A percentile compares a stretch with the other conserved stretches of the same genome.
Conservation (phyloP, 2,888 invertebrate species). For the Pediacus dermestoides region DNA sequence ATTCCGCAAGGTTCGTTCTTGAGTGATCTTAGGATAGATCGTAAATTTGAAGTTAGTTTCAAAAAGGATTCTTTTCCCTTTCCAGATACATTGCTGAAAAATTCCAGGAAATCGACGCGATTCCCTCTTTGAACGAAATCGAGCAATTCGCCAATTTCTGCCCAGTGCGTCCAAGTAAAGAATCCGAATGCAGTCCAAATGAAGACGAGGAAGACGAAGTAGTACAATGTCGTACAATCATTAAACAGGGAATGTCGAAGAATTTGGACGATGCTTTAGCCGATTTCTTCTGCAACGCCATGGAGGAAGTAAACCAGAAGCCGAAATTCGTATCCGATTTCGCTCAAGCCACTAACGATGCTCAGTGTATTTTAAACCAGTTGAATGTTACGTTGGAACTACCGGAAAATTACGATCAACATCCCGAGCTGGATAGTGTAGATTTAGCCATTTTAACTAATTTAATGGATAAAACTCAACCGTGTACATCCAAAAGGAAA, state of each 20-base stretch:
- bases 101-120: slow-evolving; percentile 16
- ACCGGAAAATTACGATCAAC: slow-evolving; percentile 26
- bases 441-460: slow-evolving; percentile 30
- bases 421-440: slow-evolving; percentile 25
- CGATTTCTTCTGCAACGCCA: slow-evolving; percentile 29
- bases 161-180: no score
- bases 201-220: not conserved
- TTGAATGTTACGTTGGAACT: slow-evolving; percentile 28
- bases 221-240: not conserved
- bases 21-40: no score
- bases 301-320: slow-evolving; percentile 16
- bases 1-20: no score
- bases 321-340: slow-evolving; percentile 9
- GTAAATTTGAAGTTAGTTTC: no score
- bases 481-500: no score
- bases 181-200: not conserved
- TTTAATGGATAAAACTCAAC: slow-evolving; percentile 12
- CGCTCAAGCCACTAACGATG: slow-evolving; percentile 19
- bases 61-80: not conserved
- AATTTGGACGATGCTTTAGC: slow-evolving; percentile 29
- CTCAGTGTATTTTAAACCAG: slow-evolving; percentile 22
- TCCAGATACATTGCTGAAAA: slow-evolving; percentile 19
- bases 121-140: slow-evolving; percentile 22
- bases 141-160: slow-evolving; percentile 10
- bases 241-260: slow-evolving; percentile 1